Conservation (phyloP, 1,140 invertebrate genomes). For the Mercenaria mercenaria region DNA sequence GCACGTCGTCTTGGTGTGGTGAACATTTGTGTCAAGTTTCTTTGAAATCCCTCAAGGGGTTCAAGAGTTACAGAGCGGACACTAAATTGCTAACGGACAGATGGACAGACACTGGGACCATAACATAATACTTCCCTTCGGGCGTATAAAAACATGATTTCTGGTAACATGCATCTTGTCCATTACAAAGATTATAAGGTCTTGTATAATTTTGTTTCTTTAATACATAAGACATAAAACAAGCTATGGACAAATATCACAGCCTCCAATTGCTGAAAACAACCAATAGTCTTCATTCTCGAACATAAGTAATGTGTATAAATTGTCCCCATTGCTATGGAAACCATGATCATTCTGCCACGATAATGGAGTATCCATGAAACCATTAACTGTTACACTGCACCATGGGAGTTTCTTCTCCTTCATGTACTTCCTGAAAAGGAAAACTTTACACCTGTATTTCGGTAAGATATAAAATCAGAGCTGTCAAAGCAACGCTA, state of each 20-base stretch:
- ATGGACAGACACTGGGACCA: too few species aligned
- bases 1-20: too few species aligned
- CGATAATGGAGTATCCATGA: constrained; percentile 78
- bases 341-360: constrained; percentile 78
- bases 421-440: constrained; percentile 62
- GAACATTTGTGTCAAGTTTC: too few species aligned
- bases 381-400: constrained; percentile 80
- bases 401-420: constrained; percentile 67
- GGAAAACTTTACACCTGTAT: too few species aligned
- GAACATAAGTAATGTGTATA: constrained; percentile 78
- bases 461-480: background rate
- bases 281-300: constrained; percentile 77
- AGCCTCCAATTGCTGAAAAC: constrained; percentile 70
- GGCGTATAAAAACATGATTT: too few species aligned
- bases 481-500: background rate
- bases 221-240: background rate
- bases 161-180: too few species aligned
- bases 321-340: constrained; percentile 78
- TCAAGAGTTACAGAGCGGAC: too few species aligned
- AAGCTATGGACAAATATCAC: constrained; percentile 55
- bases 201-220: too few species aligned
- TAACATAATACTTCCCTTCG: too few species aligned
- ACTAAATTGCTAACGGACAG: too few species aligned
- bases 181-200: too few species aligned
- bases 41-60: too few species aligned